Conservation (phyloP, 2,797 vertebrate species). For the Caiman crocodilus region DNA sequence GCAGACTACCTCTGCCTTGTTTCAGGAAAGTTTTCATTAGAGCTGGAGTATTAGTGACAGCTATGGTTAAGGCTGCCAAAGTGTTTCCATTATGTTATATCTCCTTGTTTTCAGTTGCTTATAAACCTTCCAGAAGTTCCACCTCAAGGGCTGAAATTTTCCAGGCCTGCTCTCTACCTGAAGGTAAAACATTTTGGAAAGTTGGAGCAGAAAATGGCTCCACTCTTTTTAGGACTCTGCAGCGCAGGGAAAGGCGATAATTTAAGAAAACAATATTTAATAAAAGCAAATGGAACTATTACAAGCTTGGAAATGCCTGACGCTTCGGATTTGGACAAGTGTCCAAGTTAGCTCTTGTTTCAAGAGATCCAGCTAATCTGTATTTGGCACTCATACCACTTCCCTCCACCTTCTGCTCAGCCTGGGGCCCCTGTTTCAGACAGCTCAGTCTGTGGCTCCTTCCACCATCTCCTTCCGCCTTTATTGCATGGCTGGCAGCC, state of each 20-base stretch:
- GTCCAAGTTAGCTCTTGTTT: background rate
- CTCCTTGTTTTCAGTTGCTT: conserved; percentile 56
- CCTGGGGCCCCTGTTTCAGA: background rate
- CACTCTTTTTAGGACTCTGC: conserved; percentile 14
- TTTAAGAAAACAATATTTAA: conserved; percentile 35
- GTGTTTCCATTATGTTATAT: conserved; percentile 71
- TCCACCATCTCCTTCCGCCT: background rate
- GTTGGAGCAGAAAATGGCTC: background rate
- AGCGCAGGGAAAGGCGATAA: conserved; percentile 2
- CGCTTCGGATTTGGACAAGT: background rate
- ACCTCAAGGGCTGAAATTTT: conserved; percentile 68
- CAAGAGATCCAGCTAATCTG: background rate
- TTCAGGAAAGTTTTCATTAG: conserved; percentile 74
- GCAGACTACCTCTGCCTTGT: background rate
- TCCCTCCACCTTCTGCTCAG: background rate
- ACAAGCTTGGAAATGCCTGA: conserved; percentile 15
- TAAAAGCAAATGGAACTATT: conserved; percentile 6
- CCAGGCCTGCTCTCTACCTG: conserved; percentile 45
- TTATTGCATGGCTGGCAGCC: background rate
- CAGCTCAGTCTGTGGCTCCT: background rate
- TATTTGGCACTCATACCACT: background rate
- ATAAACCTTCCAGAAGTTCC: conserved; percentile 61
- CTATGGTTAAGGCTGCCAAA: conserved; percentile 36
- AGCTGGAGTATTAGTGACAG: conserved; percentile 37
- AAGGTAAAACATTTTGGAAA: conserved; percentile 46